Evolutionary conservation across 2,888 invertebrate species (phyloP).

Genomic region (Aplocera efformata): DNA sequence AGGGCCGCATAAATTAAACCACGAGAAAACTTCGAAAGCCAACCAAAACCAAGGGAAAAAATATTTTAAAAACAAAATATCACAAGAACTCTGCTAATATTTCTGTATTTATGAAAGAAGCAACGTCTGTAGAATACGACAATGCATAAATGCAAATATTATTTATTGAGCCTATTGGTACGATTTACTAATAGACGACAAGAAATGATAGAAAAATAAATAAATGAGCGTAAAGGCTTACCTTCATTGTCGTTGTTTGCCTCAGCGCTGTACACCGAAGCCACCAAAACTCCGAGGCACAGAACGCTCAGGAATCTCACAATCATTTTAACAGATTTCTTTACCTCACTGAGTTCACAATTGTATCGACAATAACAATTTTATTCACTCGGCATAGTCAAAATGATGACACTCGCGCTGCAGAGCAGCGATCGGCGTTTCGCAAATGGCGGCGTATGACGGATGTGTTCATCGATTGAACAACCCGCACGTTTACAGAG

Average conservation of each 20-base stretch:
- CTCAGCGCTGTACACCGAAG: conserved; percentile 66
- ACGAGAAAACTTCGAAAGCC: conserved; percentile 29
- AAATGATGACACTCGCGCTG: conserved; percentile 71
- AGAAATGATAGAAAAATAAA: conserved; percentile 56
- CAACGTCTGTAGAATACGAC: not conserved
- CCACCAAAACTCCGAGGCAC: conserved; percentile 74
- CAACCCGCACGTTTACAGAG: conserved; percentile 57
- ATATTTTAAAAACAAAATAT: conserved; percentile 8
- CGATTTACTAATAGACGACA: conserved; percentile 24
- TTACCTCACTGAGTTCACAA: conserved; percentile 69
- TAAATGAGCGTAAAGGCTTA: conserved; percentile 48
- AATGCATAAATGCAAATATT: not conserved
- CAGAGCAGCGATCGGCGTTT: conserved; percentile 68
- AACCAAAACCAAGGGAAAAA: conserved; percentile 12
- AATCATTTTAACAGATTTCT: conserved; percentile 74
- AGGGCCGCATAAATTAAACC: conserved; percentile 42
- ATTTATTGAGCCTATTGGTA: no score
- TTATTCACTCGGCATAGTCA: conserved; percentile 72
- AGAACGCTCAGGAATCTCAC: conserved; percentile 76
- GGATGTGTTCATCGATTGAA: conserved; percentile 79
- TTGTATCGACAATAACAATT: conserved; percentile 66
- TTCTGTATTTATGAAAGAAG: no score
- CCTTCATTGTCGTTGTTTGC: conserved; percentile 79
- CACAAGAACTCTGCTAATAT: conserved; percentile 1
- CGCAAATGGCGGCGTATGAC: conserved; percentile 81